Evolutionary conservation across 2,888 invertebrate genomes (phyloP), one percentile per base, ranked within the genome.

Genomic region (Eudasyphora cyanicolor): DNA sequence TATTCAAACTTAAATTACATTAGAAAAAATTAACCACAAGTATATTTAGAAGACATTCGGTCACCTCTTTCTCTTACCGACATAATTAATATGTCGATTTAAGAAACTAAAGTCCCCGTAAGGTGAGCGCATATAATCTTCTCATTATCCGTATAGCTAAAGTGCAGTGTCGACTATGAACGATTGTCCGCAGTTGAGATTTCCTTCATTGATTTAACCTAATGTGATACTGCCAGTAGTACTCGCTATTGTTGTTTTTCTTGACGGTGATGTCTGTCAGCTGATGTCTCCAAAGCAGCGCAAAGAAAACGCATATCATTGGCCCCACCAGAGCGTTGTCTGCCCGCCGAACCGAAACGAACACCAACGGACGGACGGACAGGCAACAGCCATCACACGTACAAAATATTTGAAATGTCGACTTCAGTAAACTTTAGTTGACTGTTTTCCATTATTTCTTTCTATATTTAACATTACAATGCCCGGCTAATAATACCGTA

Each of bases 351-450:
- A n/a, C n/a, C 45, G 45, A 45, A n/a, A n/a, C 45, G n/a, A 45
- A 45, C 45, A 45, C 62, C 54, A 70, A 35, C 12, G 17, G 12
- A 71, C 35, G 64, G 79, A n/a, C 45, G 10, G 57, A 75, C 62
- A 78, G 35, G 51, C 73, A 84, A 79, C 17, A 21, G 73, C 82
- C 73, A 81, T 64, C 74, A 83, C 83, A 85, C 85, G 85, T 85
- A 83, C 74, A 85, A 76, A 81, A 81, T 81, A 81, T 81, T 81
- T 84, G 73, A 84, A 84, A 84, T 81, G 78, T 84, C 84, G 81
- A 84, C 84, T 84, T 84, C 60, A 81, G 83, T 83, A 83, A 83
- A 83, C 83, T 83, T 83, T 80, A 83, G 67, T 67, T 24, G 38
- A 81, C 81, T 35, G 35, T 24, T 67, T 64, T 42, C 24, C 24